Evolutionary conservation across 2,888 invertebrate species (phyloP).

Genomic region (Eumacrocentrus americanus): DNA sequence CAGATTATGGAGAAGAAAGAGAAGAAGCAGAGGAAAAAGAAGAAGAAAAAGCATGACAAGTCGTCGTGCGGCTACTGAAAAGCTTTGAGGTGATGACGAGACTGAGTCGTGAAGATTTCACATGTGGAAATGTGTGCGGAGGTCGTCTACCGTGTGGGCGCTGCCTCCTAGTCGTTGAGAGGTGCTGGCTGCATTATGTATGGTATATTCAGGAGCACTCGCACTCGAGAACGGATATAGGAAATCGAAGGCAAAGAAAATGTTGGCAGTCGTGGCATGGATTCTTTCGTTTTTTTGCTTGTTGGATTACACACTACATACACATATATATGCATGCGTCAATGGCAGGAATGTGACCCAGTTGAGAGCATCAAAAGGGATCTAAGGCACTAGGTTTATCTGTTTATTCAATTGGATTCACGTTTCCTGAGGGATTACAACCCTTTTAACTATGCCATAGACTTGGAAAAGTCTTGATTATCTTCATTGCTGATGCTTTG

Average conservation of each 20-base stretch:
- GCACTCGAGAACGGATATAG: slow-evolving; percentile 18
- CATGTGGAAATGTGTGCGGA: background rate
- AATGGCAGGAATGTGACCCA: background rate
- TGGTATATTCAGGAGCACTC: slow-evolving; percentile 26
- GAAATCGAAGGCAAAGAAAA: slow-evolving; percentile 25
- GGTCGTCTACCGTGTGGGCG: background rate
- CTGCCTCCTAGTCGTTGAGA: background rate
- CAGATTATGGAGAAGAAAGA: too few relatives aligned
- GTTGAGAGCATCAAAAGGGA: background rate
- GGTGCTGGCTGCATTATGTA: slow-evolving; percentile 30
- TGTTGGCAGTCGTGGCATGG: slow-evolving; percentile 25
- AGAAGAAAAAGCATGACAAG: background rate
- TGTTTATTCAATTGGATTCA: background rate
- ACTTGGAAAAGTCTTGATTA: too few relatives aligned
- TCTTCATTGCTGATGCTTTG: background rate
- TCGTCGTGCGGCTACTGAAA: background rate
- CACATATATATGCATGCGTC: background rate
- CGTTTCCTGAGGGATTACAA: background rate
- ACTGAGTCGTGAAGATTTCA: background rate
- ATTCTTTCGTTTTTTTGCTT: background rate
- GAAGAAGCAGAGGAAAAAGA: too few relatives aligned
- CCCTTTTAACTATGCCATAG: too few relatives aligned
- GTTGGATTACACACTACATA: too few relatives aligned
- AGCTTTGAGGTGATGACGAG: background rate
- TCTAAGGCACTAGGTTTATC: too few relatives aligned